Percentiles rank a stretch among this genome's conserved stretches.
Conservation (phyloP, 2,113 vertebrate genomes). For the Falco punctatus region DNA sequence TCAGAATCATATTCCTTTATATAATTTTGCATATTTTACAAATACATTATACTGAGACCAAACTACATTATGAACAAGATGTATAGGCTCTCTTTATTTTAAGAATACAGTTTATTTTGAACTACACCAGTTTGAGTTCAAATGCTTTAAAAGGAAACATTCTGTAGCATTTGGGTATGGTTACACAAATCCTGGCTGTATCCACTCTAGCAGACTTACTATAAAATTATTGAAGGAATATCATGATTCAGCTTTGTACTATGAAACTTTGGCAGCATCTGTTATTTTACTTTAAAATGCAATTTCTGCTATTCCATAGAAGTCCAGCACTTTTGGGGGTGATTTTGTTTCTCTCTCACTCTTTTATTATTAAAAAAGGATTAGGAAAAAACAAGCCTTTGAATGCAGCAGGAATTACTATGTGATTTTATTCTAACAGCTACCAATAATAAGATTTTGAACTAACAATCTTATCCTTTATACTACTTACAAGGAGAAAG, state of each 20-base stretch:
- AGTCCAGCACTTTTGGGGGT: background rate
- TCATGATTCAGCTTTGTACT: background rate
- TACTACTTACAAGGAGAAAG: background rate
- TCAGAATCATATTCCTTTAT: background rate
- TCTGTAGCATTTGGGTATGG: background rate
- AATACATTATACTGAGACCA: background rate
- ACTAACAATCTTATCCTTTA: background rate
- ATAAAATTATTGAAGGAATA: background rate
- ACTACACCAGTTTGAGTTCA: background rate
- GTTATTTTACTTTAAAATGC: background rate
- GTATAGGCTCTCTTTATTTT: background rate
- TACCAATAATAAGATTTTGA: background rate
- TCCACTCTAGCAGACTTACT: background rate
- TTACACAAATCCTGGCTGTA: background rate
- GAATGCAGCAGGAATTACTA: background rate
- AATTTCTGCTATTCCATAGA: background rate
- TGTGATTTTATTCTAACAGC: slow-evolving; percentile 2
- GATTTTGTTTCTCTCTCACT: background rate
- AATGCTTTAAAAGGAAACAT: background rate
- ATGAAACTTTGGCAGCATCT: background rate
- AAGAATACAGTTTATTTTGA: background rate
- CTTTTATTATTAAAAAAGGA: background rate
- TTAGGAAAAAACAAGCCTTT: background rate
- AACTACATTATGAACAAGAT: background rate
- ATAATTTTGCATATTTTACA: background rate